Evolutionary conservation across 2,888 invertebrate genomes (phyloP), one percentile per base, ranked within the genome.

Genomic region (Protophormia terraenovae): DNA sequence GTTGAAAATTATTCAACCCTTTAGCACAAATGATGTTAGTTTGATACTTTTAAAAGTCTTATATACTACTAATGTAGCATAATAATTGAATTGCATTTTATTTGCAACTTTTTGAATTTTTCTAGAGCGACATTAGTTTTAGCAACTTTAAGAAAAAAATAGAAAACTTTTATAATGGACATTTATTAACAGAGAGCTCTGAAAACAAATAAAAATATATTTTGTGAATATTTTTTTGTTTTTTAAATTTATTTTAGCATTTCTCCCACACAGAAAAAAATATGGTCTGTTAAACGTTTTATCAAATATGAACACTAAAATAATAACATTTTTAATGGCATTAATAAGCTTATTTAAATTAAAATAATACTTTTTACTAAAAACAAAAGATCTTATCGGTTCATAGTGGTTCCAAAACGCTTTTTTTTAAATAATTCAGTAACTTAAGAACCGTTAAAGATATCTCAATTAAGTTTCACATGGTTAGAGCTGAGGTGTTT

Each of bases 1-100:
- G 47, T 50, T 60, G 27, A 35, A 75, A 50, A 38, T 53, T 64
- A 53, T 75, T 50, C 75, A 50, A 75, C 24, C 27, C 47, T 53
- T 73, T 73, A n/a, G 58, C 72, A 8, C 2, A 38, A 27, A 64
- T 50, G 38, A 41, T 27, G 50, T 53, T 27, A 53, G 32, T 53
- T 50, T 16, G 64, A 38, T 50, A 47, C 47, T 35, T 55, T 27
- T 7, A 16, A 41, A 38, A n/a, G 58, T 29, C 58, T n/a, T n/a
- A n/a, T 73, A 22, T 29, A 60, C 41, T 41, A 50, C 19, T 32
- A n/a, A n/a, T n/a, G n/a, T n/a, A n/a, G n/a, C n/a, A 32, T 6
- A 55, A 38, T 38, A 24, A 69, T 53, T 53, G 22, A 19, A 14
- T 55, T 71, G 69, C 53, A 55, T 72, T 72, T 41, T 41, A 29